Evolutionary conservation across 2,113 vertebrate species (phyloP), one percentile per base, ranked within the genome.

Genomic region (Oxygymnocypris stewartii): DNA sequence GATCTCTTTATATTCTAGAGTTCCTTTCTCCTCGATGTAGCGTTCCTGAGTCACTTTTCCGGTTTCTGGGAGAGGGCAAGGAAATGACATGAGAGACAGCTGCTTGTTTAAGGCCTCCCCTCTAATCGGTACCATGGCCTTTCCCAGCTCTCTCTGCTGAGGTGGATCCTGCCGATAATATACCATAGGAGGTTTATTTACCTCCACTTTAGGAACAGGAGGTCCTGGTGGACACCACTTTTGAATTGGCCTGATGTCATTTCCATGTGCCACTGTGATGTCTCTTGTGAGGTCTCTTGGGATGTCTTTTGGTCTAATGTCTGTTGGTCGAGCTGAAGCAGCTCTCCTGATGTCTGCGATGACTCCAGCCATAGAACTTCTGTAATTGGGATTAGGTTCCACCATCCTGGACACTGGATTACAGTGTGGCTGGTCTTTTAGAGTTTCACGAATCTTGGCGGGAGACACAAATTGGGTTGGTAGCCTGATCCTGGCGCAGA

Each of bases 401-500:
- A 94, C 93, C 94, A 95, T 95, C 80, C 84, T 90, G 42, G 90
- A 92, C 49, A 94, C 91, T 1, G 82, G 79, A 0, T 3, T 37
- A 59, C 90, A 91, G 91, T 92, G 94, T 0, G 91, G 91, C 31
- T 87, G 90, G 23, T 90, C 91, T 23, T 78, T 57, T 23, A 95
- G 82, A 25, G 75, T 89, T 6, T 94, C 92, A 84, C 74, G 90
- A 87, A 95, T 92, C 65, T 94, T 94, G 6, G n/a, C n/a, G 0
- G 93, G 90, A 75, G 65, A 88, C 47, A 94, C 89, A 0, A 37
- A 88, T 8, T 88, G 88, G 0, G 94, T 94, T 47, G 90, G 80
- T 4, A 95, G 89, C 7, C 94, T 92, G 44, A 94, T 20, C 12
- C 93, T 89, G 23, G 87, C 93, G 2, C 91, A 93, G 54, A 95